Conservation (phyloP, 2,797 vertebrate species). For the Takifugu ocellatus region DNA sequence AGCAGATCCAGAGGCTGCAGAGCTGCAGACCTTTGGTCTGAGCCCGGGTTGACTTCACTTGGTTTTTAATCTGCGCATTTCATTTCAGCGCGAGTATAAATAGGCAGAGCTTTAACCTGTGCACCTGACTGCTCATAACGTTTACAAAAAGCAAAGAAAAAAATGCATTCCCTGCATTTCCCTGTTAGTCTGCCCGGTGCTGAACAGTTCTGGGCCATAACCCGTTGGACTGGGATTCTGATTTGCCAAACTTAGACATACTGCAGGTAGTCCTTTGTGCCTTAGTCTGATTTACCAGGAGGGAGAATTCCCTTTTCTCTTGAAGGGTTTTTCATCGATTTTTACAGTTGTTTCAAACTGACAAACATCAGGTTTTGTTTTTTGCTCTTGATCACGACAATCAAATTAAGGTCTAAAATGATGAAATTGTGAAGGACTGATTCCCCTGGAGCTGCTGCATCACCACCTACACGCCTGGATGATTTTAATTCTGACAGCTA, state of each 20-base stretch:
- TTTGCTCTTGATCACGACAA: conserved; percentile 50
- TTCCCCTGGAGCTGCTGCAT: conserved; percentile 20
- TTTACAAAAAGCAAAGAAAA: conserved; percentile 74
- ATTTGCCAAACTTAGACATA: conserved; percentile 44
- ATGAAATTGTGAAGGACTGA: conserved; percentile 27
- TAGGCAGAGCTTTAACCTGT: conserved; percentile 47
- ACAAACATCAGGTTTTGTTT: conserved; percentile 10
- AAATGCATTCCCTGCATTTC: conserved; percentile 83
- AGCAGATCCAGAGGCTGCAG: conserved; percentile 30
- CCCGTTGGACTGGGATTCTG: conserved; percentile 38
- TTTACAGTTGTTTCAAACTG: conserved; percentile 30
- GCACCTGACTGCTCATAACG: conserved; percentile 62
- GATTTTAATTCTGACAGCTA: conserved; percentile 24
- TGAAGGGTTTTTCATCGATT: conserved; percentile 3
- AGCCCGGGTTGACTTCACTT: conserved; percentile 44
- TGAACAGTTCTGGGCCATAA: conserved; percentile 56
- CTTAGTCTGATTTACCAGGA: conserved; percentile 42
- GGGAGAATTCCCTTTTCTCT: conserved; percentile 7
- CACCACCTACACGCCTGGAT: conserved; percentile 10
- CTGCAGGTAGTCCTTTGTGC: conserved; percentile 40
- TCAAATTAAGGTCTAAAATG: conserved; percentile 38
- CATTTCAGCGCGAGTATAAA: conserved; percentile 43
- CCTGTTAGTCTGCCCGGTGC: conserved; percentile 68
- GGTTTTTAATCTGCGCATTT: conserved; percentile 64
- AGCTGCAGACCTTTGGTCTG: conserved; percentile 25